Percentiles rank a stretch among this genome's conserved stretches.
Evolutionary conservation across 2,113 vertebrate species (phyloP).

Genomic region (Gallinago undulata): DNA sequence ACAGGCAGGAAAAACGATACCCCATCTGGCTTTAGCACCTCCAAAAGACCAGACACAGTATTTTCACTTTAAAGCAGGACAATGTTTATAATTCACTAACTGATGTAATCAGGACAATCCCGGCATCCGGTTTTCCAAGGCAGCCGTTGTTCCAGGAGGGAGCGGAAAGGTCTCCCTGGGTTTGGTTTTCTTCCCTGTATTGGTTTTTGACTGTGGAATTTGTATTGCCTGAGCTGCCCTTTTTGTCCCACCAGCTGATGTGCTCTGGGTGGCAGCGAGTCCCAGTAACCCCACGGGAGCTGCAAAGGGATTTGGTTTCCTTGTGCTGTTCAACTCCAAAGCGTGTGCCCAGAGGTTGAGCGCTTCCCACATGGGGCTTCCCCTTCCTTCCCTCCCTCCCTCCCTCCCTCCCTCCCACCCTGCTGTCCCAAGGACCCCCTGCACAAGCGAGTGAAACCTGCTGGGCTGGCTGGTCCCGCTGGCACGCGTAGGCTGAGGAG

Average conservation of each 20-base stretch:
- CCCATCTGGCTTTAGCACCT: constrained; percentile 45
- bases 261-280: neutral
- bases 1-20: neutral
- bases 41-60: constrained; percentile 61
- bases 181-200: constrained; percentile 48
- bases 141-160: constrained; percentile 20
- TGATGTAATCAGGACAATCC: constrained; percentile 54
- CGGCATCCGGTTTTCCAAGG: constrained; percentile 23
- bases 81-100: constrained; percentile 60
- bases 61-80: constrained; percentile 69
- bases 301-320: neutral
- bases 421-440: neutral
- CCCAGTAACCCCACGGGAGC: neutral
- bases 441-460: neutral
- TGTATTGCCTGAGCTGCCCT: constrained; percentile 16
- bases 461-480: neutral
- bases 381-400: neutral
- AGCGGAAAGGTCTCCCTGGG: constrained; percentile 16
- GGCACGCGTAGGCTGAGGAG: neutral
- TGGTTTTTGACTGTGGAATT: constrained; percentile 38
- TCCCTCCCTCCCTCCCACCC: neutral
- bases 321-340: neutral
- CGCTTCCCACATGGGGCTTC: neutral
- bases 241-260: neutral
- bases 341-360: neutral